Conservation (phyloP, 1,140 invertebrate genomes). For the Agrilus planipennis region DNA sequence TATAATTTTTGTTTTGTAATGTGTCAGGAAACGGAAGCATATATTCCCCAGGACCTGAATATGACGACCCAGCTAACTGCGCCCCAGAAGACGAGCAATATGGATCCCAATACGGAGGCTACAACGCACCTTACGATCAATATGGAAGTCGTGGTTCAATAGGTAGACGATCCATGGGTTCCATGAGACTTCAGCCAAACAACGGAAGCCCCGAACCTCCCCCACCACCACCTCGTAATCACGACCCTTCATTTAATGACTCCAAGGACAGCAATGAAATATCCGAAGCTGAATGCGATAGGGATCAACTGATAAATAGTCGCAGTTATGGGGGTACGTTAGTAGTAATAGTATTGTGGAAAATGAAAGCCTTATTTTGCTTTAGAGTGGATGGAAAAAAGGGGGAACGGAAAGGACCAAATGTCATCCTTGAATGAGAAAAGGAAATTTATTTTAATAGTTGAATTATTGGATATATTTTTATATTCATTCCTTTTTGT, state of each 20-base stretch:
- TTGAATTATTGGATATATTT: too few relatives aligned
- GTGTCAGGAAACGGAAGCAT: slow-evolving; percentile 57
- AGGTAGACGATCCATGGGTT: slow-evolving; percentile 43
- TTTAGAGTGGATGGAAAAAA: too few relatives aligned
- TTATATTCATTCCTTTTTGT: too few relatives aligned
- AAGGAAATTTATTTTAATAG: too few relatives aligned
- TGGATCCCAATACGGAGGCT: slow-evolving; percentile 68
- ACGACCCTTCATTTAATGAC: slow-evolving; percentile 71
- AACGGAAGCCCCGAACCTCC: slow-evolving; percentile 63
- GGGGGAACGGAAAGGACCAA: too few relatives aligned
- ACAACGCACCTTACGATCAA: slow-evolving; percentile 74
- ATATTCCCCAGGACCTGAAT: slow-evolving; percentile 66
- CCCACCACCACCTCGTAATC: slow-evolving; percentile 63
- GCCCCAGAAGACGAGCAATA: slow-evolving; percentile 82
- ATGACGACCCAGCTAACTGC: slow-evolving; percentile 84
- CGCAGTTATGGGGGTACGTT: slow-evolving; percentile 61
- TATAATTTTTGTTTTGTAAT: too few relatives aligned
- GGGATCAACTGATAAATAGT: slow-evolving; percentile 56
- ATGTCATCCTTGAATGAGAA: too few relatives aligned
- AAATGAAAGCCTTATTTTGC: too few relatives aligned
- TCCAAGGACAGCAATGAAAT: slow-evolving; percentile 88
- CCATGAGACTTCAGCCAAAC: slow-evolving; percentile 50
- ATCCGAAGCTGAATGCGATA: slow-evolving; percentile 85
- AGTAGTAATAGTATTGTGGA: too few relatives aligned
- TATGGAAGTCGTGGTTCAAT: slow-evolving; percentile 73